These are phyloP conservation scores for Panzeria rudis DNA, from an alignment of 2,888 invertebrate genomes.

Conservation along the genomic window DNA sequence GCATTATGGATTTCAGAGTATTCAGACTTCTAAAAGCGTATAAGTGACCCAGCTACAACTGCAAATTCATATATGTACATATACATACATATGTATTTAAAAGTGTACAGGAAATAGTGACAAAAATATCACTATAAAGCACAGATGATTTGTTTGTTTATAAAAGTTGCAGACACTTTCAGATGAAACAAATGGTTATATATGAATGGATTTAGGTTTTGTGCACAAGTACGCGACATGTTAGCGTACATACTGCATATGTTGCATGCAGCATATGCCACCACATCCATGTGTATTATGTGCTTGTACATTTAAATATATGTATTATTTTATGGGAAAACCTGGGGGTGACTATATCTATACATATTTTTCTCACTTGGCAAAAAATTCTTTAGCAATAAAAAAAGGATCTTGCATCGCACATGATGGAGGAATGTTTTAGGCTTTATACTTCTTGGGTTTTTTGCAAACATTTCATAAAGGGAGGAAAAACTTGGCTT, in stretches of 20 bases:
- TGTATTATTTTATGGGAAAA: constrained; percentile 18
- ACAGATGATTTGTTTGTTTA: constrained; percentile 12
- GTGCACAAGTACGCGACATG: constrained; percentile 30
- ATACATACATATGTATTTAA: constrained; percentile 3
- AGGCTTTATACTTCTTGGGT: background rate
- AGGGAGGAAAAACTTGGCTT: constrained; percentile 24
- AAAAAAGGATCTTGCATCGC: constrained; percentile 4
- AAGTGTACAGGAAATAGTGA: constrained; percentile 63
- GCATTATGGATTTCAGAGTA: constrained; percentile 16
- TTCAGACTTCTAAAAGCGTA: constrained; percentile 29
- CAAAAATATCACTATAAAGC: constrained; percentile 42
- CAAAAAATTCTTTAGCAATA: constrained; percentile 15
- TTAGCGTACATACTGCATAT: background rate
- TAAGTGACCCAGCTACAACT: constrained; percentile 55
- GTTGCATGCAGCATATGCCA: constrained; percentile 60
- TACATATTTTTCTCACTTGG: constrained; percentile 13
- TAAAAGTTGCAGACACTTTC: constrained; percentile 45
- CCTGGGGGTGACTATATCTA: constrained; percentile 57
- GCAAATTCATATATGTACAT: background rate
- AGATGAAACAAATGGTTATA: constrained; percentile 51
- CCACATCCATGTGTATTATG: background rate
- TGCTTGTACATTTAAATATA: background rate
- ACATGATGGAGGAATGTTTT: constrained; percentile 57
- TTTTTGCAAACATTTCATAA: constrained; percentile 10
- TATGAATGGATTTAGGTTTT: constrained; percentile 56